Evolutionary conservation across 2,113 vertebrate genomes (phyloP).

Genomic region (Saccopteryx leptura): DNA sequence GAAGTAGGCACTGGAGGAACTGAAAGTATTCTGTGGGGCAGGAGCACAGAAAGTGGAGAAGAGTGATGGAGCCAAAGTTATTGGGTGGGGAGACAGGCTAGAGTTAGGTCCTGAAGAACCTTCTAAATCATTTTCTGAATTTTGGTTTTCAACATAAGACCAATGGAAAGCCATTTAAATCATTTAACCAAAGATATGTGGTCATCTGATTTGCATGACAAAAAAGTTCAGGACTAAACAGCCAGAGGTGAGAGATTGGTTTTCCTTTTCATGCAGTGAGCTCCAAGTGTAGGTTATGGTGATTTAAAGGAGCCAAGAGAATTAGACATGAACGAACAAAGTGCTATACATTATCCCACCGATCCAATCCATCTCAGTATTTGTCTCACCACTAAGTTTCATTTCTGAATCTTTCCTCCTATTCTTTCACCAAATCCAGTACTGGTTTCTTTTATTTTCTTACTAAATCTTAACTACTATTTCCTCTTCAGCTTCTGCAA

Average conservation of each 20-base stretch:
- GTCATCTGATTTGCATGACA: not conserved
- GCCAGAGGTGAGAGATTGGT: not conserved
- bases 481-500: not conserved
- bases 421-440: not conserved
- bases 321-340: not conserved
- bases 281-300: not conserved
- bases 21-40: not conserved
- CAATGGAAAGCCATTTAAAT: not conserved
- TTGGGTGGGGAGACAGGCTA: not conserved
- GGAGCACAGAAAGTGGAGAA: not conserved
- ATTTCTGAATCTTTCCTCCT: not conserved
- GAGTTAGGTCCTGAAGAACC: not conserved
- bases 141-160: not conserved
- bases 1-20: not conserved
- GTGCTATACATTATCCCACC: not conserved
- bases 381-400: not conserved
- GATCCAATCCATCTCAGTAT: not conserved
- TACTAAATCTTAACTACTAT: not conserved
- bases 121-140: not conserved
- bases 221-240: conserved; percentile 7
- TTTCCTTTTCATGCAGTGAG: not conserved
- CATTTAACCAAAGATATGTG: not conserved
- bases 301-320: conserved; percentile 12
- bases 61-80: not conserved
- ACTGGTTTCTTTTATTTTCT: not conserved